Percentiles rank a stretch among this genome's conserved stretches.
Evolutionary conservation across 2,888 invertebrate genomes (phyloP).

Genomic region (Hirtodrosophila duncani): DNA sequence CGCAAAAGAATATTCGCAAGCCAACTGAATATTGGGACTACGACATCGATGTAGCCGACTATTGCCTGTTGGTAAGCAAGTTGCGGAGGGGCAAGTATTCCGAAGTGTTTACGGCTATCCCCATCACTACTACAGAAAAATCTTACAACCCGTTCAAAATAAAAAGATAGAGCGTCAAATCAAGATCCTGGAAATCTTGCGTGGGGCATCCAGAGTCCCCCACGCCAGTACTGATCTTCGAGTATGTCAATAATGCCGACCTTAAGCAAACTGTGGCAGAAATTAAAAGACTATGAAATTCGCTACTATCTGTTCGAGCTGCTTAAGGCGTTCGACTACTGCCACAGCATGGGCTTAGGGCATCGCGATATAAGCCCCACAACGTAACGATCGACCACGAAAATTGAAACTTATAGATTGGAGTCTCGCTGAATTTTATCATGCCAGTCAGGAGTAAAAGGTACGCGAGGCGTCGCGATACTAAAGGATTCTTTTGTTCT

Average conservation of each 20-base stretch:
- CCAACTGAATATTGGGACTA: no score
- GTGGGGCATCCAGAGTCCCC: constrained; percentile 99
- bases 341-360: constrained; percentile 99
- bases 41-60: no score
- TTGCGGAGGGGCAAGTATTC: no score
- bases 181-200: constrained; percentile 99
- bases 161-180: constrained; percentile 99
- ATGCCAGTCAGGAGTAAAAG: constrained; percentile 99
- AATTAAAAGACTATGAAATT: constrained; percentile 99
- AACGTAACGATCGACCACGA: constrained; percentile 99
- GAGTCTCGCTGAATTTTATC: constrained; percentile 99
- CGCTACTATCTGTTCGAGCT: constrained; percentile 99
- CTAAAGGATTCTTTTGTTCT: constrained; percentile 99
- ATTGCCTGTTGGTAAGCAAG: no score
- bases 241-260: constrained; percentile 99
- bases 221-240: constrained; percentile 99
- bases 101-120: no score
- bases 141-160: constrained; percentile 99
- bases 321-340: constrained; percentile 98
- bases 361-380: constrained; percentile 99
- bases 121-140: no score
- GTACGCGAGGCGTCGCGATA: constrained; percentile 99
- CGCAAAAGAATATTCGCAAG: no score
- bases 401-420: constrained; percentile 99
- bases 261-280: constrained; percentile 99